phyloP scores from a whole-genome alignment of 1,140 invertebrate species.

The Calliphora vicina region DNA sequence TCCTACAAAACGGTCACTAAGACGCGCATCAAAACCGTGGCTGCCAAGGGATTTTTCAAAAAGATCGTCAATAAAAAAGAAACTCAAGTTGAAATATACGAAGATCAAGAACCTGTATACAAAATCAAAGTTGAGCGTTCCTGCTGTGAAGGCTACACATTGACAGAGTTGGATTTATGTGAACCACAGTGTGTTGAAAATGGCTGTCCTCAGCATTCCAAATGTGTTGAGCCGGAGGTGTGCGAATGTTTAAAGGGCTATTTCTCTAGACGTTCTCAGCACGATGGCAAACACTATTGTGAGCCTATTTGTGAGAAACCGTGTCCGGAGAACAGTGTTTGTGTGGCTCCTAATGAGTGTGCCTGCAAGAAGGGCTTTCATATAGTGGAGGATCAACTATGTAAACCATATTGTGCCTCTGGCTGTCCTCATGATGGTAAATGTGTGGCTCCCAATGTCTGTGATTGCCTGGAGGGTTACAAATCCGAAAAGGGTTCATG shows the following conservation, averaged over 20 bases:
- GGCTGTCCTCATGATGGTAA: slow-evolving; percentile 13
- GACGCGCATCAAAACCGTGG: not conserved
- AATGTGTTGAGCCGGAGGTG: not conserved
- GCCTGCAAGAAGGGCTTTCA: slow-evolving; percentile 26
- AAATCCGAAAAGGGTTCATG: not conserved
- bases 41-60: not conserved
- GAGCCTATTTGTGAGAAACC: slow-evolving; percentile 22
- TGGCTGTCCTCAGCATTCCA: not conserved
- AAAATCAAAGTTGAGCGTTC: not conserved
- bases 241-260: not conserved
- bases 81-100: not conserved
- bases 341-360: slow-evolving; percentile 29
- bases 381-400: not conserved
- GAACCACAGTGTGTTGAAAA: not conserved
- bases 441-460: slow-evolving; percentile 21
- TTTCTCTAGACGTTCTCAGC: not conserved
- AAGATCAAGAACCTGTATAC: not conserved
- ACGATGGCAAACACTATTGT: slow-evolving; percentile 24
- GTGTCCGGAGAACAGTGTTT: not conserved
- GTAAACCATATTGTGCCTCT: not conserved
- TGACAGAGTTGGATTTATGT: not conserved
- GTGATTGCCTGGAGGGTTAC: slow-evolving; percentile 10
- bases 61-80: not conserved
- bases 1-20: not conserved
- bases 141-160: slow-evolving; percentile 25